Evolutionary conservation across 2,113 vertebrate species (phyloP).

Genomic region (Pelmatolapia mariae): DNA sequence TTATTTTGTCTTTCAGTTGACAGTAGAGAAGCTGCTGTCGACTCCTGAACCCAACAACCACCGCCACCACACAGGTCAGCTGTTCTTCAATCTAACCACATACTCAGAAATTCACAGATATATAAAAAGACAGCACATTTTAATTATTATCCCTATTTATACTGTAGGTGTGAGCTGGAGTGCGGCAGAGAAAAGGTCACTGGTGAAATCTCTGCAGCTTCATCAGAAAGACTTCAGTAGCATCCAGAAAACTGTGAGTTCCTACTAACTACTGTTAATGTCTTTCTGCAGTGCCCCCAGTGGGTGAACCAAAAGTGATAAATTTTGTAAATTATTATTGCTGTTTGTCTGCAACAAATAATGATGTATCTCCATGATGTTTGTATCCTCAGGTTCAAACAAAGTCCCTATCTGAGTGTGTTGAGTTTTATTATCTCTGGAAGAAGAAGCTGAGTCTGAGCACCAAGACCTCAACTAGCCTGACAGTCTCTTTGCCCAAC

Average conservation of each 20-base stretch:
- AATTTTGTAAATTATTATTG: not conserved
- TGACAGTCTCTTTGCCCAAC: slow-evolving; percentile 21
- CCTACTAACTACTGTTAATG: not conserved
- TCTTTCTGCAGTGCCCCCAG: not conserved
- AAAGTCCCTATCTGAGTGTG: slow-evolving; percentile 86
- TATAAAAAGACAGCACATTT: not conserved
- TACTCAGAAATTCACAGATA: not conserved
- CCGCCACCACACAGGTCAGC: not conserved
- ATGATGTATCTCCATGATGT: not conserved
- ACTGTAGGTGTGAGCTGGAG: slow-evolving; percentile 67
- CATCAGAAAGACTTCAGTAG: slow-evolving; percentile 86
- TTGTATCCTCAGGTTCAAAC: slow-evolving; percentile 79
- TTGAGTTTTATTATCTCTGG: slow-evolving; percentile 94
- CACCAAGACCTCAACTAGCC: slow-evolving; percentile 13
- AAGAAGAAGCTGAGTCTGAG: slow-evolving; percentile 82
- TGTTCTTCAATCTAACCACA: not conserved
- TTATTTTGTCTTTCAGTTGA: not conserved
- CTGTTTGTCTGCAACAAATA: not conserved
- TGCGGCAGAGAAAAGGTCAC: slow-evolving; percentile 74
- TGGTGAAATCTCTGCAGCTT: slow-evolving; percentile 80
- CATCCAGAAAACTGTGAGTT: slow-evolving; percentile 82
- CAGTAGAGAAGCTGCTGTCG: slow-evolving; percentile 30
- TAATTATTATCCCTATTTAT: not conserved
- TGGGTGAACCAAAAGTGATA: not conserved
- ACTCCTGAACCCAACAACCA: not conserved